These are phyloP conservation scores for Salarias fasciatus DNA, from an alignment of 2,797 vertebrate genomes.

Conservation along the genomic window DNA sequence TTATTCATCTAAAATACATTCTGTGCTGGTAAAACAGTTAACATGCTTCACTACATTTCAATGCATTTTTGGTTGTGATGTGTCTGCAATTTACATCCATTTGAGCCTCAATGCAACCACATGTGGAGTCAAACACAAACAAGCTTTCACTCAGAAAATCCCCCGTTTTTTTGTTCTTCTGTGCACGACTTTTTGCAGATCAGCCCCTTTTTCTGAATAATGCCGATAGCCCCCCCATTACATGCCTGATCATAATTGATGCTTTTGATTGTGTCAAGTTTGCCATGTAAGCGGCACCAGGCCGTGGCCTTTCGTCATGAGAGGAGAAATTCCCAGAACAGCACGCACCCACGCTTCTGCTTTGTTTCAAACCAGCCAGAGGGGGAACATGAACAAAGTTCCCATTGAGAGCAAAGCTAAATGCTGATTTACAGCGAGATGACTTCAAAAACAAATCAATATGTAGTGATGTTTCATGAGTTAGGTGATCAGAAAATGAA, in stretches of 20 bases:
- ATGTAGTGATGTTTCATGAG: no score
- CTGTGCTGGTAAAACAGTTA: constrained; percentile 40
- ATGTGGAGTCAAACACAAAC: constrained; percentile 27
- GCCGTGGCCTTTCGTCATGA: constrained; percentile 18
- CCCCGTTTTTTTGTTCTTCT: background rate
- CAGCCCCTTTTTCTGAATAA: constrained; percentile 41
- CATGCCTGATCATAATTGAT: constrained; percentile 59
- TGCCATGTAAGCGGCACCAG: constrained; percentile 19
- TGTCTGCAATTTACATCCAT: constrained; percentile 44
- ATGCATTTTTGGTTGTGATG: constrained; percentile 16
- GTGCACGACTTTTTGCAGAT: constrained; percentile 3
- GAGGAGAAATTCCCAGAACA: constrained; percentile 40
- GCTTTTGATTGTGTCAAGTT: constrained; percentile 51
- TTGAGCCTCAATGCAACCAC: constrained; percentile 31
- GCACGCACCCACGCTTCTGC: constrained; percentile 43
- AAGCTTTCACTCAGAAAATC: constrained; percentile 32
- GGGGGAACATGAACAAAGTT: constrained; percentile 28
- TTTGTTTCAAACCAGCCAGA: constrained; percentile 53
- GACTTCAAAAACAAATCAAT: no score
- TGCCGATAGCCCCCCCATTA: constrained; percentile 34
- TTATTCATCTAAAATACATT: constrained; percentile 37
- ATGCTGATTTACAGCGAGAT: no score
- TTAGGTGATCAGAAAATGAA: no score
- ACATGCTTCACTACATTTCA: constrained; percentile 13
- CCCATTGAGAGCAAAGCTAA: constrained; percentile 24